Evolutionary conservation across 2,113 vertebrate species (phyloP), one percentile per base, ranked within the genome.

Genomic region (Vulpes lagopus): DNA sequence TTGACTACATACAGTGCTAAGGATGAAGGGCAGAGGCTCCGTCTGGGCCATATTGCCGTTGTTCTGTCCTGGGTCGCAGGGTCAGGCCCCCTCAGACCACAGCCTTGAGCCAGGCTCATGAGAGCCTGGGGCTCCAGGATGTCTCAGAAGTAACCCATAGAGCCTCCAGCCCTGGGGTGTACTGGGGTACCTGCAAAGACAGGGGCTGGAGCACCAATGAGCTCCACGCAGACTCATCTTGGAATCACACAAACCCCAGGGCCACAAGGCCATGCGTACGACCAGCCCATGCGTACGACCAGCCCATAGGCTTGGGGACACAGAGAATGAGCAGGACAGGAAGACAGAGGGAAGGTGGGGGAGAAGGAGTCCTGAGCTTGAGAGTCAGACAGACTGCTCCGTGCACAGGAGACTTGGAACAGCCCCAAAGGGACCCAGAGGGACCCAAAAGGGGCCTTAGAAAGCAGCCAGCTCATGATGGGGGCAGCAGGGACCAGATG

Each of bases 391-490:
- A 0, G 17, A 5, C 25, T 30, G 71, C n/a, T 76, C 27, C 0
- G 0, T 16, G 17, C 2, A 1, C 19, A 73, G 51, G 82, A 27
- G 0, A 5, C 19, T 10, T 0, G 3, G 6, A 49, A n/a, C 35
- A 3, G 27, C 51, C 51, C 38, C 27, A 67, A 15, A 67, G 30
- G 23, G 62, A 64, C 27, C 53, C 65, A 73, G 53, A 38, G 64
- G 35, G 57, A 25, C 65, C 88, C 38, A 17, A 38, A 20, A 74
- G 7, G 22, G 53, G 19, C 30, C 73, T 43, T 73, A 62, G 38
- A 82, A 62, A 59, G n/a, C 11, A 9, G 38, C 80, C 80, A 53
- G 6, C 38, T 55, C 15, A 5, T 1, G 25, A 3, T 9, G 2
- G 59, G 3, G 4, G 1, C 25, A 27, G 32, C 8, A 7, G 6